These are phyloP conservation scores for Mormoops blainvillei DNA, from an alignment of 2,113 vertebrate genomes.

Conservation along the genomic window DNA sequence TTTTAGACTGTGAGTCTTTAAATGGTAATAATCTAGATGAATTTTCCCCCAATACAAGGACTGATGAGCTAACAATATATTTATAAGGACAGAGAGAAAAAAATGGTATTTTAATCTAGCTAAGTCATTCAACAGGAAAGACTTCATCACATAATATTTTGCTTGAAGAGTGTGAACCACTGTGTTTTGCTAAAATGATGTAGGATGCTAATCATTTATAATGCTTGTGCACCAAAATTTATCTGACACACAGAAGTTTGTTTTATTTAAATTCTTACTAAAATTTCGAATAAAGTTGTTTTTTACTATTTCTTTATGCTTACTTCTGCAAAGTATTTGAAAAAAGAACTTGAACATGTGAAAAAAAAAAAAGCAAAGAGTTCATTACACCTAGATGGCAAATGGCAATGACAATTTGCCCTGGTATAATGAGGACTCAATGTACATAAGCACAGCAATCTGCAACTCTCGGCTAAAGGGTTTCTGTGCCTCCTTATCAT, in stretches of 20 bases:
- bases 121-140: not conserved
- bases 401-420: not conserved
- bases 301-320: not conserved
- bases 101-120: not conserved
- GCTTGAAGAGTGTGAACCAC: not conserved
- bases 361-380: not conserved
- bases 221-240: not conserved
- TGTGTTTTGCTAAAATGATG: not conserved
- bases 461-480: not conserved
- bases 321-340: not conserved
- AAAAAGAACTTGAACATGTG: not conserved
- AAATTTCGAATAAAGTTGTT: not conserved
- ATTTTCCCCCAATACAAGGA: not conserved
- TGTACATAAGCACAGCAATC: not conserved
- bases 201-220: not conserved
- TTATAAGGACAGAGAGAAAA: not conserved
- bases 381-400: not conserved
- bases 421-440: not conserved
- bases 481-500: not conserved
- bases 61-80: not conserved
- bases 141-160: not conserved
- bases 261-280: not conserved
- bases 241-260: not conserved
- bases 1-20: not conserved
- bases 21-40: not conserved